Conservation (phyloP, 2,888 invertebrate species). For the Sisyra terminalis region DNA sequence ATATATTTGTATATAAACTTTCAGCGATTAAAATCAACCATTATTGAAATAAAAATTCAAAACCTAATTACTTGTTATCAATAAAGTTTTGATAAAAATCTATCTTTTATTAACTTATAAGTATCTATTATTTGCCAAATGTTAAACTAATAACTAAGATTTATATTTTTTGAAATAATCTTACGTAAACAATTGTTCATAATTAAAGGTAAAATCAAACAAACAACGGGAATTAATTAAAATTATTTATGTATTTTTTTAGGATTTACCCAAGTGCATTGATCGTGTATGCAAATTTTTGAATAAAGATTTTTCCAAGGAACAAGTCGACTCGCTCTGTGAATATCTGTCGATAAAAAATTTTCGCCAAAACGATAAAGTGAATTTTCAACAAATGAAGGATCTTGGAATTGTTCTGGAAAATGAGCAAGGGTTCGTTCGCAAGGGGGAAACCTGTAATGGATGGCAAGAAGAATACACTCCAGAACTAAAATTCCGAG, state of each 20-base stretch:
- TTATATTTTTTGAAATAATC: no score
- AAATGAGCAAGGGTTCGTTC: slow-evolving; percentile 45
- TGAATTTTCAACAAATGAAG: slow-evolving; percentile 51
- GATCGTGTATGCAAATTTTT: slow-evolving; percentile 43
- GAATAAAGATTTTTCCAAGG: slow-evolving; percentile 34
- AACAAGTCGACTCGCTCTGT: slow-evolving; percentile 41
- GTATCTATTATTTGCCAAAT: no score
- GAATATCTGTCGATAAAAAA: slow-evolving; percentile 63
- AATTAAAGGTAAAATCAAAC: no score
- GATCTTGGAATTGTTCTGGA: slow-evolving; percentile 40
- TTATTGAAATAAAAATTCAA: no score
- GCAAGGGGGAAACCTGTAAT: slow-evolving; percentile 43
- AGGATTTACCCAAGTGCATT: slow-evolving; percentile 36
- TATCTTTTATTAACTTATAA: no score
- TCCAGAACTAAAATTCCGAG: slow-evolving; percentile 42
- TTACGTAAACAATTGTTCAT: no score
- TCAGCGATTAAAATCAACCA: no score
- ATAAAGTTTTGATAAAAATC: no score
- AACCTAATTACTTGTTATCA: no score
- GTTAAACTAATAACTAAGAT: no score
- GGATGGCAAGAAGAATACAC: slow-evolving; percentile 60
- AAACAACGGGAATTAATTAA: no score
- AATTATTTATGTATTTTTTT: not conserved
- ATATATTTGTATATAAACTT: no score
- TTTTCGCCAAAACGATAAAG: slow-evolving; percentile 66